Base-by-base conservation (phyloP, 1,140 invertebrate genomes). In the Dryas iulia region DNA sequence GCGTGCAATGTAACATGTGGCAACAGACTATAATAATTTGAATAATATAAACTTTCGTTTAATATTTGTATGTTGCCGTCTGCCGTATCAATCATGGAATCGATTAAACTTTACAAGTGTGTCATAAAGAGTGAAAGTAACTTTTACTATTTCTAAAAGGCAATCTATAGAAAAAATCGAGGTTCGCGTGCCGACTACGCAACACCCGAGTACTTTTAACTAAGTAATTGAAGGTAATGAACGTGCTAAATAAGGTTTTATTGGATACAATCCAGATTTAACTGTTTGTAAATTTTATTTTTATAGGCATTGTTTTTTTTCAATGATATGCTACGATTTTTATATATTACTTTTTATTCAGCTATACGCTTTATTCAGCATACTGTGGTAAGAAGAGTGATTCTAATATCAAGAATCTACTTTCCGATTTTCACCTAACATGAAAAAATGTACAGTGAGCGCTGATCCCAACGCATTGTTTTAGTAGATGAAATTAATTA, bases 61-160 rank as follows among this genome's bases (percentile, higher is more conserved):
- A 47, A 47, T 47, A 47, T 47, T 47, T 47, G 39, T 47, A 47
- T 47, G 39, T 47, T 47, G 26, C 26, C 26, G 26, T 35, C 21
- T 47, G 26, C 26, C 26, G 26, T 35, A 61, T 10, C 24, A 52
- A 61, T 52, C 23, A 23, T 18, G 52, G 35, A 54, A 53, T 31
- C 26, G 62, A 47, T 66, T 18, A 28, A 52, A 3, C 39, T 59
- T 26, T 39, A 59, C 33, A 69, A 68, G 53, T 57, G 24, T 33
- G 59, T 69, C 53, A 31, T 33, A 25, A 57, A 61, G 52, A 69
- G 66, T 69, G 66, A 69, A 69, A 69, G 66, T 69, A 30, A 62
- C 66, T 69, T 62, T 69, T 69, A 69, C 66, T 69, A 62, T 69
- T 62, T 62, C 23, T 54, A 58, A 69, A 69, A 69, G 66, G 66